A percentile compares a stretch with the other conserved stretches of the same genome.
Evolutionary conservation across 2,113 vertebrate species (phyloP).

Genomic region (Petrocephalus microphthalmus): DNA sequence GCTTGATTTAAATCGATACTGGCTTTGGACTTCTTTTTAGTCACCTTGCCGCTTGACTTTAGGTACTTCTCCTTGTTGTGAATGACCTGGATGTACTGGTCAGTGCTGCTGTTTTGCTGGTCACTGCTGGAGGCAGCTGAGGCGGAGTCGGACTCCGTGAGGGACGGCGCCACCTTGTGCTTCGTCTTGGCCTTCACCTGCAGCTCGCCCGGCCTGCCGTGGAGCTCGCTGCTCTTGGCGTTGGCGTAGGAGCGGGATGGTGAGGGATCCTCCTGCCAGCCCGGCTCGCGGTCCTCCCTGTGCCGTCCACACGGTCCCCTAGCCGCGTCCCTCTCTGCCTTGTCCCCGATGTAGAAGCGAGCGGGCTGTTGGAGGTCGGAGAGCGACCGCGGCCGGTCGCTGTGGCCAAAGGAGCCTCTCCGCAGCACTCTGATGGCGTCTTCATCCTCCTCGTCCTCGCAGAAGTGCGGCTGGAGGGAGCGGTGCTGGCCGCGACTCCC

Average conservation of each 20-base stretch:
- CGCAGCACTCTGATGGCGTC: conserved; percentile 49
- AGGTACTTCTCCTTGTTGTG: conserved; percentile 69
- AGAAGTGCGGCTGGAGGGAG: conserved; percentile 62
- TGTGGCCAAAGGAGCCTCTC: conserved; percentile 43
- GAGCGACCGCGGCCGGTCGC: conserved; percentile 59
- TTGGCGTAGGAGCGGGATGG: conserved; percentile 49
- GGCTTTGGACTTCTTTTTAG: conserved; percentile 62
- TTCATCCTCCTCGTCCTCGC: conserved; percentile 68
- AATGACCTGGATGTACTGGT: conserved; percentile 80
- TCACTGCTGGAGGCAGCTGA: conserved; percentile 85
- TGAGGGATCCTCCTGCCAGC: conserved; percentile 44
- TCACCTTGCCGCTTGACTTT: conserved; percentile 52
- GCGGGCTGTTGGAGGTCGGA: conserved; percentile 67
- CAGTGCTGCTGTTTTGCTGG: conserved; percentile 76
- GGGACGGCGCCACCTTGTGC: conserved; percentile 58
- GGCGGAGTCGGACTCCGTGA: conserved; percentile 78
- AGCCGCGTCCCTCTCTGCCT: conserved; percentile 46
- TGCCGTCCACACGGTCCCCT: conserved; percentile 49
- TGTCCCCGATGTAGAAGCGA: conserved; percentile 68
- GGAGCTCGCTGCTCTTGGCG: conserved; percentile 46
- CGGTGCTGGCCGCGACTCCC: conserved; percentile 45
- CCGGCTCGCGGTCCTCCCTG: conserved; percentile 49
- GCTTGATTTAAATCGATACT: conserved; percentile 47
- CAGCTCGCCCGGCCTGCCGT: conserved; percentile 47
- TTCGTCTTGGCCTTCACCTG: conserved; percentile 61